Base-by-base conservation (phyloP, 2,888 invertebrate species). In the Listrodromus nycthemerus region DNA sequence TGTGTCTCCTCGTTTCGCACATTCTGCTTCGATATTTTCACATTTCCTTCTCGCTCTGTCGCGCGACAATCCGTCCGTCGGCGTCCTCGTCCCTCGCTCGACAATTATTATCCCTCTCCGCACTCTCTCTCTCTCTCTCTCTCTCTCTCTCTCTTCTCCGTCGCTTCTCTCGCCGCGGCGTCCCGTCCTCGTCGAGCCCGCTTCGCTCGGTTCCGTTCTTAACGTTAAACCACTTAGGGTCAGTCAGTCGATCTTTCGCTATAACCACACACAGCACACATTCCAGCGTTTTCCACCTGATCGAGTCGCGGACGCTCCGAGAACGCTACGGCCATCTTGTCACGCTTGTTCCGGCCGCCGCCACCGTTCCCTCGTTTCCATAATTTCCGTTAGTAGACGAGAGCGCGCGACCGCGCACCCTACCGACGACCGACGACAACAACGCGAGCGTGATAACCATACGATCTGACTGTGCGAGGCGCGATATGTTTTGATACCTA, bases 141-240 rank as follows among this genome's bases (percentile, higher is more conserved):
- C 37, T 52, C 61, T 24, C 58, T 33, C 24, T 80, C 63, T 70
- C 55, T 66, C 37, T 52, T 48, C n/a, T 48, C 21, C 61, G 50
- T 30, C 30, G 30, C 27, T 16, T 37, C 65, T 45, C 27, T 67
- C 70, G 24, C 55, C 71, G 66, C 58, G 41, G 65, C 41, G 58
- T 27, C 8, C 69, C 66, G 37, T 82, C 78, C 69, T 74, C 63
- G 41, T 82, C 78, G 45, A 77, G 81, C 87, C 80, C 87, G 50
- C 85, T 85, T 83, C 79, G 58, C 79, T 85, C 84, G 66, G 73
- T 86, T 84, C 87, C 87, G 91, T 91, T 91, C 91, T 90, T 91
- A 91, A 91, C 92, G 91, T 92, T 92, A 91, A 92, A 92, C 90
- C 91, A 92, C 92, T 92, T 92, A 91, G 91, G 89, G 90, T 89